Evolutionary conservation across 2,888 invertebrate genomes (phyloP), one percentile per base, ranked within the genome.

Genomic region (Nysson spinosus): DNA sequence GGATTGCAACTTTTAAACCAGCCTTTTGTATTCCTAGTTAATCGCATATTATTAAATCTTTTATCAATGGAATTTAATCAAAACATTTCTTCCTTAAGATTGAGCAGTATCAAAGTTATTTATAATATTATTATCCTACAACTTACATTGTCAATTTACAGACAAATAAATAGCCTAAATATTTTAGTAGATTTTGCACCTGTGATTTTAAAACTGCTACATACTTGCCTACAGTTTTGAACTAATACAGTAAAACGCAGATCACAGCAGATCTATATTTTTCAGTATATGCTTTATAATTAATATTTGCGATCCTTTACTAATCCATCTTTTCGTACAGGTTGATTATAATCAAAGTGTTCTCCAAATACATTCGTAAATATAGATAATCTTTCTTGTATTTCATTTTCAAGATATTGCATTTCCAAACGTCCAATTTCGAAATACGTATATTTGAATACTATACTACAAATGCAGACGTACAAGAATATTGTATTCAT

Each of bases 81-180:
- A n/a, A 7, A 35, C 35, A 28, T 28, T 28, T n/a, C 24, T 24
- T 5, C 24, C n/a, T n/a, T n/a, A n/a, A n/a, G n/a, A n/a, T n/a
- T n/a, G n/a, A n/a, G n/a, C n/a, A n/a, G n/a, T n/a, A n/a, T n/a
- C n/a, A n/a, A n/a, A n/a, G n/a, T n/a, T n/a, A n/a, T n/a, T n/a
- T n/a, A n/a, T n/a, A n/a, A n/a, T n/a, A 22, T 52, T 40, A 6
- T 49, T 44, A 17, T 14, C 26, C 37, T 35, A 12, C 42, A 24
- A 40, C 47, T 51, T 55, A 56, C 49, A 50, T 7, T 30, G 67
- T 67, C 67, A 67, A 67, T 67, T 64, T 32, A 58, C 44, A 30
- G 64, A 67, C 64, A 67, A 67, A 67, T 63, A 63, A 63, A 11
- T 64, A 54, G 55, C n/a, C 55, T 30, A 34, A 46, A 34, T 20